Percentiles rank a stretch among this genome's conserved stretches.
Conservation (phyloP, 2,888 invertebrate genomes). For the Hypolimnas misippus region DNA sequence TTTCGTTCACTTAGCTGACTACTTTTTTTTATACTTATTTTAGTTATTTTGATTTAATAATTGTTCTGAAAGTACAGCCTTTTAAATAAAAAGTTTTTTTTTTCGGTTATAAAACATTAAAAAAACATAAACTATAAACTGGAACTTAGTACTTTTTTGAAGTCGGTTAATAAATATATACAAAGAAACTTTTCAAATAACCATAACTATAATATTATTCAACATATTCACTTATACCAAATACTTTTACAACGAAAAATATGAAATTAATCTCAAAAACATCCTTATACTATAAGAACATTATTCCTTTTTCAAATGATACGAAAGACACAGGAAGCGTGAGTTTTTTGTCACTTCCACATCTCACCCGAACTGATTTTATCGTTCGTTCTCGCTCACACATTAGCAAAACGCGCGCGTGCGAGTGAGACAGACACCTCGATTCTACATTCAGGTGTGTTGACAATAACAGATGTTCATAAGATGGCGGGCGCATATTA, state of each 20-base stretch:
- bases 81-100: too few relatives aligned
- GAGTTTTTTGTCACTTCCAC: constrained; percentile 84
- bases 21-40: too few relatives aligned
- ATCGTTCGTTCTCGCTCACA: constrained; percentile 52
- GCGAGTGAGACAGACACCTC: constrained; percentile 53
- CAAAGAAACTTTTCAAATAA: too few relatives aligned
- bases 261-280: constrained; percentile 8
- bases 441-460: constrained; percentile 75
- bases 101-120: too few relatives aligned
- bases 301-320: constrained; percentile 83
- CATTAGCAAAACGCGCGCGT: constrained; percentile 35
- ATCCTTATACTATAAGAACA: constrained; percentile 58
- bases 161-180: too few relatives aligned
- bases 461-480: constrained; percentile 82
- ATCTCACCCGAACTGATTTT: constrained; percentile 62
- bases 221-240: not conserved
- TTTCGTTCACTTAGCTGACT: too few relatives aligned
- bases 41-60: too few relatives aligned
- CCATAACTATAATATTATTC: not conserved
- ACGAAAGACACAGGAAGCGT: constrained; percentile 83
- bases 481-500: constrained; percentile 75
- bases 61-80: too few relatives aligned
- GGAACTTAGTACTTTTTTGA: too few relatives aligned
- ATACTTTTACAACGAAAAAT: not conserved
- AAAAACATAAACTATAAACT: too few relatives aligned